phyloP scores from a whole-genome alignment of 1,140 invertebrate species.

The Latrodectus geometricus region DNA sequence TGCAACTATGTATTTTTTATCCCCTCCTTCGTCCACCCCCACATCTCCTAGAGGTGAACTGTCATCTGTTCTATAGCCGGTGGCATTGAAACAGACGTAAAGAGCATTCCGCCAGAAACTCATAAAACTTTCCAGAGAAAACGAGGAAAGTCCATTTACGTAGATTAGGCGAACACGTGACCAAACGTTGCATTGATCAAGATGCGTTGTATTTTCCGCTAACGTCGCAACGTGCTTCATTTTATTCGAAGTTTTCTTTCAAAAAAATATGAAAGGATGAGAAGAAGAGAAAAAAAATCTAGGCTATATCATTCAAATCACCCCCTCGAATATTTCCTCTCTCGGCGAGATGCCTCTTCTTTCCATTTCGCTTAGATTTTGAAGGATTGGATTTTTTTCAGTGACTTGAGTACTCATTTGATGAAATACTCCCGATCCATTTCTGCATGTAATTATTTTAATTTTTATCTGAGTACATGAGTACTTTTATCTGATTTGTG shows the following conservation, averaged over 20 bases:
- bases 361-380: too few species aligned
- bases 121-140: slow-evolving; percentile 42
- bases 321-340: too few species aligned
- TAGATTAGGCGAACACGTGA: slow-evolving; percentile 46
- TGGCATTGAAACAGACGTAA: slow-evolving; percentile 8
- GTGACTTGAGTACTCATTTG: too few species aligned
- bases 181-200: slow-evolving; percentile 1
- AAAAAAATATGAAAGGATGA: neutral
- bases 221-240: neutral
- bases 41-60: neutral
- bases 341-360: too few species aligned
- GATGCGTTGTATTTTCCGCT: neutral
- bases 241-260: neutral
- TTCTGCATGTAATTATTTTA: too few species aligned
- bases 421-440: too few species aligned
- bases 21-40: too few species aligned
- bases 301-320: neutral
- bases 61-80: neutral
- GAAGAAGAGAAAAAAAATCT: neutral
- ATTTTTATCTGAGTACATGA: too few species aligned
- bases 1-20: too few species aligned
- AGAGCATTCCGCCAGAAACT: slow-evolving; percentile 9
- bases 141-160: slow-evolving; percentile 46
- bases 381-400: too few species aligned
- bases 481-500: too few species aligned